phyloP scores from a whole-genome alignment of 1,140 invertebrate genomes.

The Scaptomyza montana region DNA sequence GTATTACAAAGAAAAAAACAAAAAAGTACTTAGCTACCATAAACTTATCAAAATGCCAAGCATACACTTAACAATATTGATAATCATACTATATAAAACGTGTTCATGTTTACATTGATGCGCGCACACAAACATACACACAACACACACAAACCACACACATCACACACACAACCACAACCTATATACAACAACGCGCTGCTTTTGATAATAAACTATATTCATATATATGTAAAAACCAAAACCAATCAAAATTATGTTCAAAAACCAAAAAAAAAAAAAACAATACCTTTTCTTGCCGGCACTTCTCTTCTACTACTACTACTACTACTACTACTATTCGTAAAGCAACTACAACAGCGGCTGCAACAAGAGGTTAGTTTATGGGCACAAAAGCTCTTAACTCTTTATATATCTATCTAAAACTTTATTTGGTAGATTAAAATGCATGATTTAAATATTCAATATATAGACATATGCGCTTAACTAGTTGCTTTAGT shows the following conservation, averaged over 20 bases:
- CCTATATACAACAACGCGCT: constrained; percentile 45
- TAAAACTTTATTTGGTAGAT: not conserved
- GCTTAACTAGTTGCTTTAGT: constrained; percentile 23
- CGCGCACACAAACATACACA: constrained; percentile 1
- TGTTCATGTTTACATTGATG: constrained; percentile 20
- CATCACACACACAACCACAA: constrained; percentile 31
- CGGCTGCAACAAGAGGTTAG: constrained; percentile 80
- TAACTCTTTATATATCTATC: constrained; percentile 35
- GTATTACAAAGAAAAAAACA: constrained; percentile 54
- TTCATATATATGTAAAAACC: constrained; percentile 20
- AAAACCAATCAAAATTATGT: constrained; percentile 60
- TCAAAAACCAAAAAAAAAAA: constrained; percentile 48
- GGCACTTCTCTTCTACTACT: constrained; percentile 78
- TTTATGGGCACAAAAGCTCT: constrained; percentile 52
- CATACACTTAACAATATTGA: constrained; percentile 51
- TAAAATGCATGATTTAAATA: constrained; percentile 32
- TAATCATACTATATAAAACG: constrained; percentile 37
- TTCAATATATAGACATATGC: constrained; percentile 12
- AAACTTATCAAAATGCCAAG: constrained; percentile 55
- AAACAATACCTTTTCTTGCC: constrained; percentile 72
- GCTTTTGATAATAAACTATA: constrained; percentile 41
- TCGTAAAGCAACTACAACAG: constrained; percentile 78
- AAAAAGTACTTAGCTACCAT: constrained; percentile 60
- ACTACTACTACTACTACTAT: constrained; percentile 41
- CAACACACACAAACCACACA: constrained; percentile 32